Evolutionary conservation across 2,113 vertebrate species (phyloP), one percentile per base, ranked within the genome.

Genomic region (Hypocryptadius cinnamomeus): DNA sequence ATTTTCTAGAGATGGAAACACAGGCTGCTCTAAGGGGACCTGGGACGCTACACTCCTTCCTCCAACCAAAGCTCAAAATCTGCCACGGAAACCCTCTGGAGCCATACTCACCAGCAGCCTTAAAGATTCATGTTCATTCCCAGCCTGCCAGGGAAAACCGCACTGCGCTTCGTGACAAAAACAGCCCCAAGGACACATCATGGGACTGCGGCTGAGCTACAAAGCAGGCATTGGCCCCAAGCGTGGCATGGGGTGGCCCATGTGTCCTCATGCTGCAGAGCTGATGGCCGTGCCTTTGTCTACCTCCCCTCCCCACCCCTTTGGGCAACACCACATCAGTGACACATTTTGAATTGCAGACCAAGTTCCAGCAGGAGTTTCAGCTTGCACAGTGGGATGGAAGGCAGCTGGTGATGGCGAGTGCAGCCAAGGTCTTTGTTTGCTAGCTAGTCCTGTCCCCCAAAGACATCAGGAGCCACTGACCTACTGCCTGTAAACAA

Each of bases 401-500:
- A 28, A 96, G 85, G 85, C 92, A 94, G 95, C 89, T 89, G 79
- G 87, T 23, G 1, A 79, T 85, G 84, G 66, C 8, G 73, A 92
- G 70, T 50, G 71, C 89, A 96, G 95, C 91, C 95, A 93, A 91
- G 78, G 81, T 79, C 96, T 96, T 94, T 93, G 91, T 95, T 93
- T 94, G 70, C 91, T 85, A 89, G 85, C 91, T 95, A 89, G 78
- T 79, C 84, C 84, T 5, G 54, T 91, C 56, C 63, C 92, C 63
- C 20, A 83, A 93, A 92, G 93, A 61, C 91, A 89, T 63, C 64
- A 90, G 91, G 71, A 96, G 90, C 87, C 81, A 91, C 82, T 87
- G 95, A 94, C 94, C 96, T 91, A 91, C 82, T 83, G 96, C 81
- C 85, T 96, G 85, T 61, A 85, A 95, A 96, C 91, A 95, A 96